Evolutionary conservation across 2,888 invertebrate species (phyloP), one percentile per base, ranked within the genome.

Genomic region (Nycteola revayana): DNA sequence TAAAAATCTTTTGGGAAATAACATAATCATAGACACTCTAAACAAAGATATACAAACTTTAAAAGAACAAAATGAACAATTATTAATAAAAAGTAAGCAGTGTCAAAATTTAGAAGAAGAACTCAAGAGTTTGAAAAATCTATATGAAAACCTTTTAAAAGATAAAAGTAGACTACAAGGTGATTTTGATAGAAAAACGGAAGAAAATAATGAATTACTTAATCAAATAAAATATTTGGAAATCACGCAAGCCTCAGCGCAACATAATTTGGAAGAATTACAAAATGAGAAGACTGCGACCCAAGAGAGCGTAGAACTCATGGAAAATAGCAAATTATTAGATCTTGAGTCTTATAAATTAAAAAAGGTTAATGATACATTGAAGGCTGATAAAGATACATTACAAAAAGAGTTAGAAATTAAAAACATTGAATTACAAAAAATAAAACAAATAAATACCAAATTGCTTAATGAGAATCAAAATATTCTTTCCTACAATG

Each of bases 361-460:
- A 25, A 70, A 70, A 59, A 37, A 11, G 26, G 55, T 57, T 2
- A 49, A 72, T 31, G 44, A 67, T 8, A 23, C 59, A 48, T 48
- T 75, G 1, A 58, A 52, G 40, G 9, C 18, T 1, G 77, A 82
- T 45, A 84, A 79, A 27, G 63, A 77, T 25, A 62, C 49, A 18
- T 50, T 87, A 22, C 56, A 73, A 49, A 42, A 37, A 23, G 61
- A 76, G 42, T 47, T 83, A 17, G 49, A 65, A 24, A 41, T 17
- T 2, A 64, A 76, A 47, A 25, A 58, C 14, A 25, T 34, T 22
- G 53, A 69, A 32, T 38, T 75, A 2, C 61, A 59, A 37, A 63
- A 43, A 37, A 37, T 75, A 3, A 52, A 77, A 47, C 36, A 49
- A 28, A 70, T 82, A 49, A 83, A 80, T 32, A 30, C 21, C 11